phyloP scores from a whole-genome alignment of 2,113 vertebrate species.

The Festucalex cinctus region DNA sequence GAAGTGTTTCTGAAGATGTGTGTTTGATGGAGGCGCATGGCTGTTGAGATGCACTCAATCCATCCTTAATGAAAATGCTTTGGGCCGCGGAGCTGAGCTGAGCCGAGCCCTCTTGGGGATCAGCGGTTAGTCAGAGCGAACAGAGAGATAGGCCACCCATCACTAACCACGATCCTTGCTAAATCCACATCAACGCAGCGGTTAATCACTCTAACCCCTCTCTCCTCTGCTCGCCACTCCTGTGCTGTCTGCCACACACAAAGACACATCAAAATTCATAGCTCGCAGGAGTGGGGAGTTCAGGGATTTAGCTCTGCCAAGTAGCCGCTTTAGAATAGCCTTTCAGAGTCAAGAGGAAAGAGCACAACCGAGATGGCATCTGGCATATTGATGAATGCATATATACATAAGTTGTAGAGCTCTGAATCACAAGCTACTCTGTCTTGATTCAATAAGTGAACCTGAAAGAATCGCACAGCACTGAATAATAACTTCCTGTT shows the following conservation, averaged over 20 bases:
- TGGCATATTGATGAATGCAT: slow-evolving; percentile 8
- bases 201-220: slow-evolving; percentile 79
- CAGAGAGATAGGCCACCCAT: slow-evolving; percentile 79
- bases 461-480: slow-evolving; percentile 6
- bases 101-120: slow-evolving; percentile 88
- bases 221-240: slow-evolving; percentile 54
- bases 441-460: slow-evolving; percentile 15
- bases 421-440: slow-evolving; percentile 14
- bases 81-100: slow-evolving; percentile 77
- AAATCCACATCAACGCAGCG: slow-evolving; percentile 78
- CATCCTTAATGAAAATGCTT: slow-evolving; percentile 99
- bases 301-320: slow-evolving; percentile 59
- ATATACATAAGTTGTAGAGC: slow-evolving; percentile 3
- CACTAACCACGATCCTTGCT: slow-evolving; percentile 79
- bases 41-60: slow-evolving; percentile 90
- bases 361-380: slow-evolving; percentile 31
- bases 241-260: slow-evolving; percentile 69
- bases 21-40: slow-evolving; percentile 41
- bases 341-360: slow-evolving; percentile 41
- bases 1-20: slow-evolving; percentile 96
- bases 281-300: slow-evolving; percentile 60
- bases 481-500: not conserved
- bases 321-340: slow-evolving; percentile 58
- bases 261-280: slow-evolving; percentile 80
- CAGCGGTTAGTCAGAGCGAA: slow-evolving; percentile 76